Evolutionary conservation across 1,140 invertebrate species (phyloP).

Genomic region (Trinorchestia longiramus): DNA sequence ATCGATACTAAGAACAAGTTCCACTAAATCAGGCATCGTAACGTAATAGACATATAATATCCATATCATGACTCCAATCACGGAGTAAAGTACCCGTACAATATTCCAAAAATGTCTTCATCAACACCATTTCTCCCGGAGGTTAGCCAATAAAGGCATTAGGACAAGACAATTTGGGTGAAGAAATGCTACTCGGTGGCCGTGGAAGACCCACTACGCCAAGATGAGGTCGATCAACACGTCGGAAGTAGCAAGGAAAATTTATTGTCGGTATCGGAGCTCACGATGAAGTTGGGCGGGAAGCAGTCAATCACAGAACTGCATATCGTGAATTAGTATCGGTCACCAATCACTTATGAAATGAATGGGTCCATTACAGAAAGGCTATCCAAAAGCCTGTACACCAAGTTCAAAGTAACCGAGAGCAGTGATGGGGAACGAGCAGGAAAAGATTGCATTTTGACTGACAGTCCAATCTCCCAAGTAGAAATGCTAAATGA

Average conservation of each 20-base stretch:
- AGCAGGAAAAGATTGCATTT: not conserved
- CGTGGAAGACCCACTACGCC: not conserved
- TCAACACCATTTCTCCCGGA: not conserved
- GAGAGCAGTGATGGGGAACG: not conserved
- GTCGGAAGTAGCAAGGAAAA: slow-evolving; percentile 20
- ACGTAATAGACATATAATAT: not conserved
- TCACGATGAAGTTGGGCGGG: not conserved
- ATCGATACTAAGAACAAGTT: not conserved
- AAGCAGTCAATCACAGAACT: slow-evolving; percentile 33
- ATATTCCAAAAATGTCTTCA: not conserved
- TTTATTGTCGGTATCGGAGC: slow-evolving; percentile 23
- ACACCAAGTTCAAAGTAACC: slow-evolving; percentile 13
- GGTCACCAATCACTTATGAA: not conserved
- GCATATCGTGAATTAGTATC: slow-evolving; percentile 25
- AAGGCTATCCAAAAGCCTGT: not conserved
- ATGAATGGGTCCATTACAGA: slow-evolving; percentile 27
- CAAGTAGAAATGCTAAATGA: not conserved
- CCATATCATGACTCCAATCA: not conserved
- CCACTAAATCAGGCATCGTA: not conserved
- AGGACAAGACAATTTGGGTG: not conserved
- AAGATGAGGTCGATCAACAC: not conserved
- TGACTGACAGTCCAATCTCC: slow-evolving; percentile 3
- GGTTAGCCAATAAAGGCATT: not conserved
- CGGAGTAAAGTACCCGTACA: not conserved
- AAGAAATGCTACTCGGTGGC: not conserved